Base-by-base conservation (phyloP, 2,797 vertebrate species). In the Epinephelus awoara region DNA sequence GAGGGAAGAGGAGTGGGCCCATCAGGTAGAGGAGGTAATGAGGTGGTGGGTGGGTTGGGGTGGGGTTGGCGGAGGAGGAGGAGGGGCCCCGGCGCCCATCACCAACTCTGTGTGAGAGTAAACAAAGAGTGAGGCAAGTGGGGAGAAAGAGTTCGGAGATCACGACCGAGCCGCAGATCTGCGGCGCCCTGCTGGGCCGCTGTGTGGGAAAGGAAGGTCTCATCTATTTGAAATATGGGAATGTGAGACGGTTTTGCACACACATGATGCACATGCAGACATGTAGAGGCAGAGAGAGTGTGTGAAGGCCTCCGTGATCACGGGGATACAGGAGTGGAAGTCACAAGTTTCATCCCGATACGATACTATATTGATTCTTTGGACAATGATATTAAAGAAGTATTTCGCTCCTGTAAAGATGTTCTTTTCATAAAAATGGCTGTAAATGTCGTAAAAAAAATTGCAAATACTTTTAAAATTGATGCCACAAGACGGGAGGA, bases 11-110 rank as follows among this genome's bases (percentile, higher is more conserved):
- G 80, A 76, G 80, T 46, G 76, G 82, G 85, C 80, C 91, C 91
- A 94, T 95, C 94, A 95, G 94, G 94, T 94, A 93, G 88, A 91
- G 85, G 88, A 92, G 92, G 93, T 93, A 94, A 94, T 94, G 93
- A 94, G 92, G 92, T 94, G 92, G 84, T 69, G 88, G 88, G 85
- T 75, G 79, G 68, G 75, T 67, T 46, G 61, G 65, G 73, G 54
- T 21, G 62, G 70, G 14, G 68, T 34, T 34, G 34, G 68, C 38
- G 65, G 64, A 42, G 77, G 70, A 27, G 62, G 66, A 18, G 62
- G 67, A 49, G 67, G 77, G 72, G 72, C 42, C 27, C 11, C 63
- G 78, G 86, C 67, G 75, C 91, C 93, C 92, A 93, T 94, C 92
- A 90, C 77, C 85, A 81, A 85, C 94, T 91, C 92, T 85, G 91